Base-by-base conservation (phyloP, 2,797 vertebrate genomes). In the Fundulus diaphanus region DNA sequence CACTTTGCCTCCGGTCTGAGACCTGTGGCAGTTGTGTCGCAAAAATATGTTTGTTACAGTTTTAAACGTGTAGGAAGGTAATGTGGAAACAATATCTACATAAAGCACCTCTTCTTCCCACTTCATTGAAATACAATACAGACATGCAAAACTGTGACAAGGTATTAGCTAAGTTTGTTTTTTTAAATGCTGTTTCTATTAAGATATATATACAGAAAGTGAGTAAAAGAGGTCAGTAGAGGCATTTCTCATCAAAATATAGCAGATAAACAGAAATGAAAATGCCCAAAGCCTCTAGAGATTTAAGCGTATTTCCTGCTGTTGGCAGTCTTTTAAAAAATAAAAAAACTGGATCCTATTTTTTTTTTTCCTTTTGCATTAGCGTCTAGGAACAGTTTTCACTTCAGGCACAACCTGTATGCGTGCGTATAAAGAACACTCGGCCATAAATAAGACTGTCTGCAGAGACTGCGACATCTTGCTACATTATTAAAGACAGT, bases 401-500 rank as follows among this genome's bases (percentile, higher is more conserved):
- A 76, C 89, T 86, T 52, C 33, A 77, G 80, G 84, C 82, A 42
- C 35, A 0, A 51, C 70, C 2, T 73, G 33, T 54, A 70, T 42
- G 49, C 2, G 0, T 7, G 44, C 15, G 46, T 46, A 22, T 27
- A 63, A 42, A 40, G 72, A 35, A 85, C 24, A 74, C 52, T 77
- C 5, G 3, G 35, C 67, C 49, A 72, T 44, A 77, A 61, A 82
- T 42, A 33, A 54, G 48, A 72, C 76, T 0, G 75, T 71, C 76
- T 72, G 24, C n/a, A 69, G 46, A 81, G 71, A 33, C 79, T 85
- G 75, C 63, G 65, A 54, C 80, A 83, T 85, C 81, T 81, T 85
- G 79, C 59, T 92, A 80, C 82, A 92, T 90, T 92, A 92, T 92
- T 93, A 61, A 93, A 89, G 85, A 84, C 73, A 72, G 68, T 72